phyloP scores from a whole-genome alignment of 2,888 invertebrate species.

The Ennomos fuscantarius region DNA sequence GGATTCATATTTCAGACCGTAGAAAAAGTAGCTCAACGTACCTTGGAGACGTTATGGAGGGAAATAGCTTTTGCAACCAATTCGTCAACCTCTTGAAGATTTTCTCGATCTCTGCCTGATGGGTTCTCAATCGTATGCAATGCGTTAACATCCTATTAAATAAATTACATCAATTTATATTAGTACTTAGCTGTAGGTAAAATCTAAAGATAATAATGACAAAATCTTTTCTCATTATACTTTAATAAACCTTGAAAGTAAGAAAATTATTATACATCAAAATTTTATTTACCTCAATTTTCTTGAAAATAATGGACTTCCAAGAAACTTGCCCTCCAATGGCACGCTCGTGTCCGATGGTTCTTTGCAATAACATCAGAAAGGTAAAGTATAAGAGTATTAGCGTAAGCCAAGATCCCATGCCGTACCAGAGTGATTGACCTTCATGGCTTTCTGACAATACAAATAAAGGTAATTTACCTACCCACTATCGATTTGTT shows the following conservation, averaged over 20 bases:
- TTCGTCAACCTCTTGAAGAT: slow-evolving; percentile 71
- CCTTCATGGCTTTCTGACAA: slow-evolving; percentile 11
- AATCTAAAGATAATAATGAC: too few relatives aligned
- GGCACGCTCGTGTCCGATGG: slow-evolving; percentile 59
- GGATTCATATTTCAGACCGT: too few relatives aligned
- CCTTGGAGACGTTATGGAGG: slow-evolving; percentile 69
- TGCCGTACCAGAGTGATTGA: slow-evolving; percentile 51
- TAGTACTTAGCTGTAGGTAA: too few relatives aligned
- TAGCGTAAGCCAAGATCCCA: slow-evolving; percentile 62
- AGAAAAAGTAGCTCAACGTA: slow-evolving; percentile 26
- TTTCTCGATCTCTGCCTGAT: slow-evolving; percentile 53
- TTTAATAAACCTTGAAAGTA: too few relatives aligned
- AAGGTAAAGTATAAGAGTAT: slow-evolving; percentile 61
- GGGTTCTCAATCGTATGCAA: slow-evolving; percentile 53
- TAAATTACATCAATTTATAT: not conserved
- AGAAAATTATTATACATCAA: not conserved
- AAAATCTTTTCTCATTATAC: too few relatives aligned
- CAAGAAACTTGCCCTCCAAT: slow-evolving; percentile 74
- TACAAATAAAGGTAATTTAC: not conserved
- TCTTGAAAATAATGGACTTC: slow-evolving; percentile 70
- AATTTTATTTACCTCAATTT: slow-evolving; percentile 49
- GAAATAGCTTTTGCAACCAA: slow-evolving; percentile 70
- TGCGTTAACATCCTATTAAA: slow-evolving; percentile 51
- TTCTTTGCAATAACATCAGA: slow-evolving; percentile 70
- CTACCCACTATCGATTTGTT: too few relatives aligned